Conservation (phyloP, 53 echinoderm and acorn worm genomes). For the Actinopyga echinites region DNA sequence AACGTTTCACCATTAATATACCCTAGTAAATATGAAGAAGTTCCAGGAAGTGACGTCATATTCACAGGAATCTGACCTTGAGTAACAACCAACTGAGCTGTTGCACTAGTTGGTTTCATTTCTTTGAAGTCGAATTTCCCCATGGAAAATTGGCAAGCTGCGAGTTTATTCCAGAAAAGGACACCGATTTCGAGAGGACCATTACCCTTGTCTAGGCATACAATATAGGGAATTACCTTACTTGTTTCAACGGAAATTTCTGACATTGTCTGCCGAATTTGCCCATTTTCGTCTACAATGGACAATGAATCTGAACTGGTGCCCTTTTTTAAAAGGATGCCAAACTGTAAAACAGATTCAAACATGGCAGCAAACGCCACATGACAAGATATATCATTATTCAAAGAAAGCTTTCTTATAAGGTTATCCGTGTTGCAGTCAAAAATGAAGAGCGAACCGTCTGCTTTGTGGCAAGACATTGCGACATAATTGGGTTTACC, state of each 20-base stretch:
- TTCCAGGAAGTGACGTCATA: conserved; percentile 8
- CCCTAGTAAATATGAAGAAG: not conserved
- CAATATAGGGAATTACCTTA: conserved; percentile 3
- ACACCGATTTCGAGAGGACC: not conserved
- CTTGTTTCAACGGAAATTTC: not conserved
- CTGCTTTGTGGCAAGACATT: not conserved
- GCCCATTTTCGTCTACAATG: not conserved
- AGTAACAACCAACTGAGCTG: not conserved
- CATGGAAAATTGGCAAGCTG: conserved; percentile 12
- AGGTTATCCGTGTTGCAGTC: not conserved
- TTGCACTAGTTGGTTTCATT: not conserved
- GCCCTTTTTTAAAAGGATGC: not conserved
- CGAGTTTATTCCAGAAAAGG: conserved; percentile 10
- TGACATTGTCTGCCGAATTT: conserved; percentile 5
- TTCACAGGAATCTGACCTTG: not conserved
- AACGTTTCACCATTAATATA: conserved; percentile 22
- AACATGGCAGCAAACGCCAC: not conserved
- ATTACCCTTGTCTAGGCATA: not conserved
- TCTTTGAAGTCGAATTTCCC: not conserved
- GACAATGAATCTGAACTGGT: not conserved
- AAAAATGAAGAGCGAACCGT: not conserved
- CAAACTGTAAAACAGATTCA: not conserved
- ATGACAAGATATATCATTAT: not conserved
- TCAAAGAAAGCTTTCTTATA: not conserved
- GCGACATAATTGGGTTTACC: not conserved